phyloP scores from a whole-genome alignment of 2,113 vertebrate species.

The Ramphastos sulfuratus region DNA sequence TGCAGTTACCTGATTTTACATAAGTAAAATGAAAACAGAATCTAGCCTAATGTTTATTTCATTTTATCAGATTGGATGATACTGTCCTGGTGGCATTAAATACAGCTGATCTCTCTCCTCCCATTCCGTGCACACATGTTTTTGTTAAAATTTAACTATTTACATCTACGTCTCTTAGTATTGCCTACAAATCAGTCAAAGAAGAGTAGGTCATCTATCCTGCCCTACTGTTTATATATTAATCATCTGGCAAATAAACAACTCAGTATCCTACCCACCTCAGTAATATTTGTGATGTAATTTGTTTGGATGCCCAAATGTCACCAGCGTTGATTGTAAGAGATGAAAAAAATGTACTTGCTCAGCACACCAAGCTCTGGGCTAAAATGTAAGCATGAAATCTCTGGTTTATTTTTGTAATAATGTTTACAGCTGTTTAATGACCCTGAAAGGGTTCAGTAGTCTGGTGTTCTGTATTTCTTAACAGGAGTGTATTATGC shows the following conservation, averaged over 20 bases:
- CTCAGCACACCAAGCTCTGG: slow-evolving; percentile 83
- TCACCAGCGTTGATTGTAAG: slow-evolving; percentile 81
- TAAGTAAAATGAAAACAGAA: slow-evolving; percentile 27
- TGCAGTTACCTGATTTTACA: not conserved
- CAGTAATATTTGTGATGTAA: slow-evolving; percentile 79
- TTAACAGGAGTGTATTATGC: slow-evolving; percentile 78
- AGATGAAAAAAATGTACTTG: slow-evolving; percentile 81
- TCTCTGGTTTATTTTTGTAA: slow-evolving; percentile 87
- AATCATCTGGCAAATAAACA: slow-evolving; percentile 82
- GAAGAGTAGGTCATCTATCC: slow-evolving; percentile 58
- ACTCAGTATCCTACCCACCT: slow-evolving; percentile 79
- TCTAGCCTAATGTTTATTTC: slow-evolving; percentile 46
- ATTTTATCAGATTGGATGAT: slow-evolving; percentile 41
- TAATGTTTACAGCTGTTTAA: slow-evolving; percentile 88
- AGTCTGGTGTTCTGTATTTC: slow-evolving; percentile 79
- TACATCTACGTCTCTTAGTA: slow-evolving; percentile 61
- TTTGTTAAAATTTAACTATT: slow-evolving; percentile 71
- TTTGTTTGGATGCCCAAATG: slow-evolving; percentile 83
- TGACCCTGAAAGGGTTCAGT: slow-evolving; percentile 86
- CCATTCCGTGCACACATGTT: not conserved
- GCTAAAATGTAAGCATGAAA: slow-evolving; percentile 87
- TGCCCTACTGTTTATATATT: slow-evolving; percentile 70
- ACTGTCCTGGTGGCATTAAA: slow-evolving; percentile 55
- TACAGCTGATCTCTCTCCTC: slow-evolving; percentile 15
- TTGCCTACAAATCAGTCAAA: slow-evolving; percentile 69